Base-by-base conservation (phyloP, 2,888 invertebrate genomes). In the Bellardia pandia region DNA sequence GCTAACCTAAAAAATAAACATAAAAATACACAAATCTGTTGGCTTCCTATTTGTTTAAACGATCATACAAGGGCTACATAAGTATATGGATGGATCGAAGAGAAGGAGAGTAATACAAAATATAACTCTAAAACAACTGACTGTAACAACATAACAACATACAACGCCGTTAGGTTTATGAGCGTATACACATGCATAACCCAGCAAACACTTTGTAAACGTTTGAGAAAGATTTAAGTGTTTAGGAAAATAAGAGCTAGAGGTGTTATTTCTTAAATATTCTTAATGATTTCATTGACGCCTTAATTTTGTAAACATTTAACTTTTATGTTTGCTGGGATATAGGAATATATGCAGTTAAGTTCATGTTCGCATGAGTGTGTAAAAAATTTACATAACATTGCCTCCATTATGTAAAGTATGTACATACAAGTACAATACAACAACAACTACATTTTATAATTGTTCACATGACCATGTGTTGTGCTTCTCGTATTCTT, bases 71-170 rank as follows among this genome's bases (percentile, higher is more conserved):
- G 3, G 58, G 9, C 9, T 58, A 68, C 2, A 16, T 33, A 51
- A 9, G 11, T 1, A 13, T 42, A 30, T 64, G 16, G n/a, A 8
- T 64, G 9, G 45, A 13, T 45, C 13, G 13, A 5, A 60, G 33
- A 60, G 11, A 60, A 13, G 56, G 0, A 80, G 53, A 16, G 3
- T 7, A 58, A 9, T 14, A 42, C 2, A 69, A 42, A 16, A 30
- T 58, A 68, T 66, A 14, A 33, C 11, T 45, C 4, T 6, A 51
- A 74, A 62, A 72, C 60, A 81, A 77, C 33, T 86, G 56, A 77
- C 33, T 86, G 56, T 66, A 56, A 30, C 45, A 72, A 77, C 56
- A 76, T 69, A 81, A 71, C 51, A 83, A 48, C 74, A 79, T 30
- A 62, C 11, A 83, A 75, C 45, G 51, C 33, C 14, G 77, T 68